A percentile compares a stretch with the other conserved stretches of the same genome.
Conservation (phyloP, 2,113 vertebrate species). For the Octodon degus region DNA sequence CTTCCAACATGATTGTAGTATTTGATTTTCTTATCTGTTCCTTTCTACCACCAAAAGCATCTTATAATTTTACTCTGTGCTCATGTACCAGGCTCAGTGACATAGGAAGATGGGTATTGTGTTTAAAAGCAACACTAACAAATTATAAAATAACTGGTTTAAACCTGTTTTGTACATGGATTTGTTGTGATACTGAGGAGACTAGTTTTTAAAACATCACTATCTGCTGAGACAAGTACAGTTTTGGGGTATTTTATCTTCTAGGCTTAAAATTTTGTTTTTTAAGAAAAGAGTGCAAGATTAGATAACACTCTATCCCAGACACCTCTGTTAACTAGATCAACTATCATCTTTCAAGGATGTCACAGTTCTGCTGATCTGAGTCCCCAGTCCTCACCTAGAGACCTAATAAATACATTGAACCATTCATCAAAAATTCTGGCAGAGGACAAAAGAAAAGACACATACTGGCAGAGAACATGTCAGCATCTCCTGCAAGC, state of each 20-base stretch:
- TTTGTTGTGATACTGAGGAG: constrained; percentile 33
- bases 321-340: constrained; percentile 50
- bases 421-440: constrained; percentile 68
- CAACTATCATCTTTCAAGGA: constrained; percentile 60
- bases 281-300: not conserved
- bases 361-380: constrained; percentile 58
- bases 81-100: not conserved
- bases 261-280: not conserved
- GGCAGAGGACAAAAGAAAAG: constrained; percentile 64
- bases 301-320: constrained; percentile 49
- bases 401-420: constrained; percentile 64
- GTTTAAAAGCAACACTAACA: constrained; percentile 12
- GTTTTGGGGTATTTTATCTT: not conserved
- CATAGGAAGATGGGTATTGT: not conserved
- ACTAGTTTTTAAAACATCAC: not conserved
- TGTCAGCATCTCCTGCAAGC: constrained; percentile 50
- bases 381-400: constrained; percentile 48
- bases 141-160: constrained; percentile 30
- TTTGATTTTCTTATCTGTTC: constrained; percentile 18
- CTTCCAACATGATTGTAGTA: not conserved
- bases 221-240: not conserved
- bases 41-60: not conserved
- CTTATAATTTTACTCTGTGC: constrained; percentile 31
- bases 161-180: constrained; percentile 38
- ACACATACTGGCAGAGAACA: constrained; percentile 48